Conservation (phyloP, 2,888 invertebrate species). For the Agonopterix alstromeriana region DNA sequence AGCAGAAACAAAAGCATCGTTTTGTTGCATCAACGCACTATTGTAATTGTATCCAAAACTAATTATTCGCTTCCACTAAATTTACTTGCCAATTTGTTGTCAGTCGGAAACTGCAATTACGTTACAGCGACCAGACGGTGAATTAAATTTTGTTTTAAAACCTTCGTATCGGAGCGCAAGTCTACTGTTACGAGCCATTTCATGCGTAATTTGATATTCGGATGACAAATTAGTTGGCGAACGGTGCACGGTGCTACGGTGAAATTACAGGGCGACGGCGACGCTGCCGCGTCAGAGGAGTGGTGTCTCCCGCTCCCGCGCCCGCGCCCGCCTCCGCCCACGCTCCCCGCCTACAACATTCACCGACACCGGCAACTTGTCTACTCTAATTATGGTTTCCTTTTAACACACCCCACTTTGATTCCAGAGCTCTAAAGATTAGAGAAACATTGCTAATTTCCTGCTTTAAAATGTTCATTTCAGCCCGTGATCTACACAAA, state of each 20-base stretch:
- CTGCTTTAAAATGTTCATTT: constrained; percentile 21
- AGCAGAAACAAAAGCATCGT: not conserved
- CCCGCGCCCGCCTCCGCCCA: constrained; percentile 11
- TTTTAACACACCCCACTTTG: constrained; percentile 45
- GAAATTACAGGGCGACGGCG: constrained; percentile 58
- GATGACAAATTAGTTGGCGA: constrained; percentile 71
- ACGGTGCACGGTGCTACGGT: constrained; percentile 33
- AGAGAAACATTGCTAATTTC: constrained; percentile 41
- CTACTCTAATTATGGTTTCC: constrained; percentile 57
- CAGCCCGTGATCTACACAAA: constrained; percentile 5
- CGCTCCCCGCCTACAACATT: not conserved
- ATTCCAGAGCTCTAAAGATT: constrained; percentile 44
- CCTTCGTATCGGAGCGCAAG: constrained; percentile 46
- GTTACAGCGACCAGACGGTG: constrained; percentile 45
- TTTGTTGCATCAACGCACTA: constrained; percentile 4
- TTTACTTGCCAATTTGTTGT: constrained; percentile 57
- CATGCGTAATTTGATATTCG: constrained; percentile 73
- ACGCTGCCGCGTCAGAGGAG: constrained; percentile 17
- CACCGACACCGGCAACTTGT: constrained; percentile 30
- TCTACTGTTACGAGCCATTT: constrained; percentile 68
- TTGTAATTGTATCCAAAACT: constrained; percentile 13
- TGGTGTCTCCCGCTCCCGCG: constrained; percentile 6
- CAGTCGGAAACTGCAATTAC: constrained; percentile 44
- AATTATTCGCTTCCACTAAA: constrained; percentile 43
- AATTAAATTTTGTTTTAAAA: constrained; percentile 68